These are phyloP conservation scores for Colius striatus DNA, from an alignment of 2,113 vertebrate genomes.

Conservation along the genomic window DNA sequence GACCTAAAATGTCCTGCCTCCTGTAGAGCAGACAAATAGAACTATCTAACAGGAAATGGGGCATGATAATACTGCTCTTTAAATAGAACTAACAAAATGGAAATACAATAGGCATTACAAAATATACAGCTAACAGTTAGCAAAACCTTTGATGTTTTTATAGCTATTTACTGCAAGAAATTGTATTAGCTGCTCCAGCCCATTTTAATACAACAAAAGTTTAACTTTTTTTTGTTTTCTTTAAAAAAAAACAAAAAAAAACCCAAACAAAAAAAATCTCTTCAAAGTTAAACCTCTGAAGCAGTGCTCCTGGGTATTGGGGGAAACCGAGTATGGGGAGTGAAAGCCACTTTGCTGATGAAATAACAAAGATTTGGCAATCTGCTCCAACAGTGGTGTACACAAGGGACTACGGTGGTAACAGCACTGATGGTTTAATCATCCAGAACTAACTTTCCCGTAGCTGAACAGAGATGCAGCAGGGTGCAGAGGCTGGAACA, in stretches of 20 bases:
- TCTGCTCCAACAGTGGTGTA: neutral
- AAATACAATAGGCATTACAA: conserved; percentile 75
- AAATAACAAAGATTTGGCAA: neutral
- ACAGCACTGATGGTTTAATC: neutral
- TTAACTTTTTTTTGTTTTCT: neutral
- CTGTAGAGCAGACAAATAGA: conserved; percentile 77
- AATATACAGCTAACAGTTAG: conserved; percentile 64
- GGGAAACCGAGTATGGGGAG: neutral
- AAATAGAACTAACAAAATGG: conserved; percentile 75
- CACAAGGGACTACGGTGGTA: rapidly evolving
- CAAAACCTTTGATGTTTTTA: conserved; percentile 69
- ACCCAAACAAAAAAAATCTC: neutral
- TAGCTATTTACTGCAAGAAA: conserved; percentile 50
- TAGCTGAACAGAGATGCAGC: neutral
- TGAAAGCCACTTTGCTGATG: neutral
- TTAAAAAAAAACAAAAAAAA: neutral
- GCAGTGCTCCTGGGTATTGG: neutral
- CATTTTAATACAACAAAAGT: conserved; percentile 46
- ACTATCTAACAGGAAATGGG: conserved; percentile 77
- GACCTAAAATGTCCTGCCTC: conserved; percentile 74
- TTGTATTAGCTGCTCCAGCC: conserved; percentile 36
- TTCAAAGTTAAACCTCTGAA: neutral
- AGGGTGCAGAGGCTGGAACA: neutral
- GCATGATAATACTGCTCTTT: conserved; percentile 74
- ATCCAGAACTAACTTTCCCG: neutral